Conservation (phyloP, 2,888 invertebrate species). For the Spicauda simplicius region DNA sequence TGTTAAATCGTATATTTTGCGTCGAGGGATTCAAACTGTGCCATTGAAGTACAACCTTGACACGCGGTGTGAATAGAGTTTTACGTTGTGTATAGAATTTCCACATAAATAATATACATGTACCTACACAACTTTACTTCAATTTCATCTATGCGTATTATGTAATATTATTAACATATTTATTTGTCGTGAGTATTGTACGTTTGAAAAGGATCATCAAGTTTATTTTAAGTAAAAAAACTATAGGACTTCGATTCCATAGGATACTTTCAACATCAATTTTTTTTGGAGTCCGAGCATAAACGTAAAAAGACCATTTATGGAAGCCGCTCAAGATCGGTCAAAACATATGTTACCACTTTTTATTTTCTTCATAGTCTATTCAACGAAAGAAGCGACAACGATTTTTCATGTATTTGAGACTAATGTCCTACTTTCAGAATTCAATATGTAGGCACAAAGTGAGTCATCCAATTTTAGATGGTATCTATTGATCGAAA, state of each 20-base stretch:
- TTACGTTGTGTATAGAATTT: neutral
- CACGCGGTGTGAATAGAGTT: neutral
- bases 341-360: neutral
- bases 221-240: no score
- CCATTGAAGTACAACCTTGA: neutral
- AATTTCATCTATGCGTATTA: no score
- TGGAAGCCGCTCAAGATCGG: neutral
- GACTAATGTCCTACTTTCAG: conserved; percentile 23
- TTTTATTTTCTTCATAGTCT: neutral
- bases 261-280: no score
- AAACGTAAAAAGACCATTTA: no score
- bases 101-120: no score
- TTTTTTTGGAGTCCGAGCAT: no score
- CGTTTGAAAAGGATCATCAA: no score
- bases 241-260: no score
- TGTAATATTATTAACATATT: no score
- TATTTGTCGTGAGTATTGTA: no score
- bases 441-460: conserved; percentile 21
- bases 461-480: conserved; percentile 42
- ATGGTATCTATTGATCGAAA: conserved; percentile 46
- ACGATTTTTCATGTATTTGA: conserved; percentile 22
- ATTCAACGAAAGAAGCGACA: conserved; percentile 8
- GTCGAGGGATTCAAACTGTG: neutral
- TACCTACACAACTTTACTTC: no score
- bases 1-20: conserved; percentile 1